Evolutionary conservation across 2,113 vertebrate species (phyloP), one percentile per base, ranked within the genome.

Genomic region (Reinhardtius hippoglossoides): DNA sequence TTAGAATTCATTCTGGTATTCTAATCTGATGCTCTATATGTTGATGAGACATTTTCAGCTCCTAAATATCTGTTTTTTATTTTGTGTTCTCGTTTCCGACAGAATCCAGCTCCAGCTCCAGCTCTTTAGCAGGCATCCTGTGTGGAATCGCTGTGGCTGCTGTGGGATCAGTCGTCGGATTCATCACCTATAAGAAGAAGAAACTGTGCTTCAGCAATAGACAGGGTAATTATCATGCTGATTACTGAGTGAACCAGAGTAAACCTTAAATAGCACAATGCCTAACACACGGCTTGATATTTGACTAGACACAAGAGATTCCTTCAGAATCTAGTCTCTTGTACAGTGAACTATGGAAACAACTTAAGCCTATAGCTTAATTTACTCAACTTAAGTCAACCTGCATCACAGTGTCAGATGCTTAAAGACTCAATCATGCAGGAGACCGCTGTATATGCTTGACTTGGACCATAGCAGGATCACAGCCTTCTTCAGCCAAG

Each of bases 181-280:
- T 96, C 83, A 95, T 96, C 64, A 92, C 96, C 67, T 97, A 97
- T 80, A 96, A 96, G 90, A 96, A 96, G 89, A 98, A 96, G 89
- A 97, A 96, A 65, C 87, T 97, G 15, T 98, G 97, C 89, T 98
- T 98, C 91, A 96, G 94, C 73, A 83, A 85, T n/a, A 84, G 87
- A 73, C 82, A 89, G 77, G 89, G 92, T 93, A 78, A 78, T 31
- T 87, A 65, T 81, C 42, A 20, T 1, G 4, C 1, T 26, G 10
- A n/a, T 0, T 37, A 20, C 48, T 37, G 42, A 35, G 40, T 9
- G 16, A 73, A 67, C 65, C 26, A 40, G 24, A 31, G 18, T 1
- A 20, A 18, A 60, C 3, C 16, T 35, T 4, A 61, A 61, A n/a
- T 21, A 54, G 0, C 31, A 13, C 31, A 9, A 20, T n/a, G 16